Evolutionary conservation across 2,113 vertebrate species (phyloP).

Genomic region (Eubucco bourcierii): DNA sequence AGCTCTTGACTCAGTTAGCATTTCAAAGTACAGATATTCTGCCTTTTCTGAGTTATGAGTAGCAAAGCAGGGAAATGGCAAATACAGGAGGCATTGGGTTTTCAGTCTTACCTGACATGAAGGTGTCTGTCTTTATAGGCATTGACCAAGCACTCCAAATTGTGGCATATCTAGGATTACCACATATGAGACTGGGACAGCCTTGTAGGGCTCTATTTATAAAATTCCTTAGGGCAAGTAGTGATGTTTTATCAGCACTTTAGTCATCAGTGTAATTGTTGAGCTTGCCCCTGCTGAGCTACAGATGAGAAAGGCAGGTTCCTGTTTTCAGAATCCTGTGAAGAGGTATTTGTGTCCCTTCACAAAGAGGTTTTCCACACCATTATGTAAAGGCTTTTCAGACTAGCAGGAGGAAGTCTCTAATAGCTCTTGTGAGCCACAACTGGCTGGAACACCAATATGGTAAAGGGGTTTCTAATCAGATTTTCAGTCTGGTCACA

Average conservation of each 20-base stretch:
- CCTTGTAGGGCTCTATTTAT: constrained; percentile 28
- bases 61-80: background rate
- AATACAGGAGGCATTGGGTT: background rate
- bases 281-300: constrained; percentile 13
- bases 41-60: background rate
- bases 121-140: background rate
- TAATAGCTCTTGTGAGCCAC: constrained; percentile 21
- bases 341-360: constrained; percentile 1
- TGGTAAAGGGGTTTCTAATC: background rate
- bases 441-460: background rate
- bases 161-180: background rate
- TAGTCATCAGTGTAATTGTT: constrained; percentile 30
- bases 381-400: constrained; percentile 45
- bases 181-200: background rate
- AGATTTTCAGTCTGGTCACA: background rate
- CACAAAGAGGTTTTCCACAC: constrained; percentile 23
- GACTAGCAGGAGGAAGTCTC: constrained; percentile 6
- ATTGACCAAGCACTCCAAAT: background rate
- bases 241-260: constrained; percentile 27
- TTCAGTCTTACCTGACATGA: background rate
- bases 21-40: background rate
- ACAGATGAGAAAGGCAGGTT: constrained; percentile 14
- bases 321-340: constrained; percentile 41
- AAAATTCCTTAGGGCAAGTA: background rate
- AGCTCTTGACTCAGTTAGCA: background rate